Percentiles rank a stretch among this genome's conserved stretches.
phyloP scores from a whole-genome alignment of 2,113 vertebrate species.

The Phylloscopus whistleri region DNA sequence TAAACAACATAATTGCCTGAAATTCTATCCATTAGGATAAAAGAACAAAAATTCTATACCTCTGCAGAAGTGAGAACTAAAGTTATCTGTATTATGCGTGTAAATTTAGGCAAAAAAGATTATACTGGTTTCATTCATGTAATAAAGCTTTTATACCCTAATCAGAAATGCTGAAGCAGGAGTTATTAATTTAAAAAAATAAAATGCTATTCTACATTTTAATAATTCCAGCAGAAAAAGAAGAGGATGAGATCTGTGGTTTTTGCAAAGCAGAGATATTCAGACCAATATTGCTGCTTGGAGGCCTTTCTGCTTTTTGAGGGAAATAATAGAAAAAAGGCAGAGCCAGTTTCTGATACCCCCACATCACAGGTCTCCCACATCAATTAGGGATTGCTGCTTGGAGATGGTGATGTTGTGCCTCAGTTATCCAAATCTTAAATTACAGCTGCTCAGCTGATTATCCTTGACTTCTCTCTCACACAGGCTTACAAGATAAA shows the following conservation, averaged over 20 bases:
- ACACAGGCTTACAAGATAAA: neutral
- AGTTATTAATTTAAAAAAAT: neutral
- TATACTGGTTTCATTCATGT: neutral
- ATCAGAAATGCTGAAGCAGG: neutral
- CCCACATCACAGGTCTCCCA: rapidly evolving
- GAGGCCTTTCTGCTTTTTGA: neutral
- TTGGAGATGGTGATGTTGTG: neutral
- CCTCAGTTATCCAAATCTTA: neutral
- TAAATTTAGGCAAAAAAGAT: neutral
- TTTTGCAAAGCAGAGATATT: neutral
- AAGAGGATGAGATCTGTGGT: neutral
- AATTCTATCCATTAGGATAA: neutral
- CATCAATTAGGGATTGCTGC: neutral
- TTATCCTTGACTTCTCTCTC: neutral
- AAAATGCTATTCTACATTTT: neutral
- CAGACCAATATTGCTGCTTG: neutral
- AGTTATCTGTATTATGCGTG: neutral
- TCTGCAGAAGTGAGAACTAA: neutral
- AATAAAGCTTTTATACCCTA: neutral
- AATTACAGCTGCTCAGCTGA: neutral
- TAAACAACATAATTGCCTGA: constrained; percentile 29
- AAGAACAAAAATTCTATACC: neutral
- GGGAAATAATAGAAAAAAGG: neutral
- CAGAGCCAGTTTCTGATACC: neutral
- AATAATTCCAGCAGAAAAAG: neutral